Evolutionary conservation across 2,888 invertebrate species (phyloP), one percentile per base, ranked within the genome.

Genomic region (Tetranychus truncatus): DNA sequence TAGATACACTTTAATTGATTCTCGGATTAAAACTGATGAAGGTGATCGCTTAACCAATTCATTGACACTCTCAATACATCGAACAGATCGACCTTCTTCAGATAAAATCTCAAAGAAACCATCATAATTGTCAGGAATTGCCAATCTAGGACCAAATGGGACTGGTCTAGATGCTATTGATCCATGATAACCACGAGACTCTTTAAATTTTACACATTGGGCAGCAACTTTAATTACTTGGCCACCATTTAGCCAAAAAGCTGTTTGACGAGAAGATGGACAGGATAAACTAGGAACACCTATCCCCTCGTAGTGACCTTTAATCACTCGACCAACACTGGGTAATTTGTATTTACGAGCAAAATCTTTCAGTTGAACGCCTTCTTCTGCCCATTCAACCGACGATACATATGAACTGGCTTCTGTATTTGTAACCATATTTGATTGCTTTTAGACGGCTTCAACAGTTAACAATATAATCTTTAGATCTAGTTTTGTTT

Each of bases 91-190:
- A 0, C 95, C 95, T 83, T 95, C 94, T 84, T 95, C 95, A 81
- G 93, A 94, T 55, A 95, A 85, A 74, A 95, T 86, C 83, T 95
- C 95, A 83, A 95, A 95, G 84, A 91, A 95, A 9, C 95, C 95
- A 79, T 89, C 87, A 83, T 93, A 95, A 0, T 89, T 88, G 80
- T 93, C 90, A 7, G 95, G 95, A 77, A 95, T 92, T 74, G 92
- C 89, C 78, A 95, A 86, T 81, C 92, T 87, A 8, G 91, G 90
- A 72, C 89, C 81, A 89, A 45, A 91, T 88, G 80, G 89, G 7
- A 77, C 75, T 6, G 66, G 45, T 20, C 75, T 72, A 44, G 72
- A 72, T 45, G 24, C 72, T 6, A 45, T 21, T 11, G 76, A 73
- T 89, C 65, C 90, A 89, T 81, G 91, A 88, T 76, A 91, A 46